A percentile compares a stretch with the other conserved stretches of the same genome.
Conservation (phyloP, 2,797 vertebrate genomes). For the Rhinogobio ventralis region DNA sequence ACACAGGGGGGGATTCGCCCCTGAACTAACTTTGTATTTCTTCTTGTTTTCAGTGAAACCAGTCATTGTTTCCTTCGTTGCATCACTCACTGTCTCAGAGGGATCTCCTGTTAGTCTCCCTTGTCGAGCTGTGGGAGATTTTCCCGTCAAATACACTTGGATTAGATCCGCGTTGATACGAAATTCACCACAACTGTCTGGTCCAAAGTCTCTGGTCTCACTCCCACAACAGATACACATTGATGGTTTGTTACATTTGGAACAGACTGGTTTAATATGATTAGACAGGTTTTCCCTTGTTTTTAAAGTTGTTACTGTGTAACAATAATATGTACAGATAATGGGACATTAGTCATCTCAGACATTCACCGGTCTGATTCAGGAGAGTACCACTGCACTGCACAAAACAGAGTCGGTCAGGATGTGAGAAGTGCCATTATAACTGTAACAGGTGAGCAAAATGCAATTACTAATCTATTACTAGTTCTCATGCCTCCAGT, state of each 20-base stretch:
- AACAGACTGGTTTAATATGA: neutral
- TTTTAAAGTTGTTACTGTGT: neutral
- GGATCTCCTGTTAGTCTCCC: slow-evolving; percentile 70
- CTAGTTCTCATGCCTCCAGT: neutral
- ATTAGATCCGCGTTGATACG: slow-evolving; percentile 47
- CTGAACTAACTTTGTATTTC: neutral
- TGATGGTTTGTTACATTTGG: slow-evolving; percentile 66
- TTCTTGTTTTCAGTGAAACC: slow-evolving; percentile 72
- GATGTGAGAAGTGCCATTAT: slow-evolving; percentile 70
- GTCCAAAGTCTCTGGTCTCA: slow-evolving; percentile 44
- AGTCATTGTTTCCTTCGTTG: slow-evolving; percentile 70
- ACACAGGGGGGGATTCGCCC: neutral
- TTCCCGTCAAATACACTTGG: slow-evolving; percentile 78
- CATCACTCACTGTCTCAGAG: slow-evolving; percentile 64
- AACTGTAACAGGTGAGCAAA: slow-evolving; percentile 68
- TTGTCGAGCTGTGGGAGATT: slow-evolving; percentile 76
- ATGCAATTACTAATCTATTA: neutral
- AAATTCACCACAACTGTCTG: neutral
- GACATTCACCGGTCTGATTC: slow-evolving; percentile 69
- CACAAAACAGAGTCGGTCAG: slow-evolving; percentile 74
- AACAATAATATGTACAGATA: slow-evolving; percentile 65
- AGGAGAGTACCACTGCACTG: slow-evolving; percentile 78
- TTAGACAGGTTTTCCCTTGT: neutral
- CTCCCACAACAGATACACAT: slow-evolving; percentile 47
- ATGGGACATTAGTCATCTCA: slow-evolving; percentile 74